These are phyloP conservation scores for Camponotus fellah DNA, from an alignment of 2,888 invertebrate genomes.

Conservation along the genomic window DNA sequence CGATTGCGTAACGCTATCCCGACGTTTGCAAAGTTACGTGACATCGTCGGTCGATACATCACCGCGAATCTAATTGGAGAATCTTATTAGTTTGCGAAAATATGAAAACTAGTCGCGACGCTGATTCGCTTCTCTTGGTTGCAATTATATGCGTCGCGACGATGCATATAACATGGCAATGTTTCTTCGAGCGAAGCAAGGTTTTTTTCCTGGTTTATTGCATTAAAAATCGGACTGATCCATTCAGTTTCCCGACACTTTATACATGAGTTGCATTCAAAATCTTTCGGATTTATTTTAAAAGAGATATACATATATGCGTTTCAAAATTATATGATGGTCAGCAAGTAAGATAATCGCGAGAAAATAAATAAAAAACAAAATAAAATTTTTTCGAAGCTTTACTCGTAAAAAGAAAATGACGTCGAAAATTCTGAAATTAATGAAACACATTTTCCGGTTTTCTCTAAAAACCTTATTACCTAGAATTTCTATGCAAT, in stretches of 20 bases:
- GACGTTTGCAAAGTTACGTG: slow-evolving; percentile 10
- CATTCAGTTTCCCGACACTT: not conserved
- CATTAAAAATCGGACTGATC: not conserved
- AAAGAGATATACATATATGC: not conserved
- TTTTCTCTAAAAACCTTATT: no score
- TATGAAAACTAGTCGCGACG: not conserved
- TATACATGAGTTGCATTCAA: not conserved
- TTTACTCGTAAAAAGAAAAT: not conserved
- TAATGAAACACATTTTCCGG: no score
- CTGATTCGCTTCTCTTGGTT: slow-evolving; percentile 14
- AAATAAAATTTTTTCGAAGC: not conserved
- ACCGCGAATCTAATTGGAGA: slow-evolving; percentile 31
- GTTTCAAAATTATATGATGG: not conserved
- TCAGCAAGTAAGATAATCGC: not conserved
- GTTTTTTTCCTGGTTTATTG: not conserved
- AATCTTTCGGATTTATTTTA: not conserved
- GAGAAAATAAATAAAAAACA: not conserved
- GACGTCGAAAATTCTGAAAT: no score
- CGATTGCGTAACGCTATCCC: slow-evolving; percentile 30
- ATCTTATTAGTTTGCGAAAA: slow-evolving; percentile 24
- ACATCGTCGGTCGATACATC: slow-evolving; percentile 25
- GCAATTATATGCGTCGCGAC: slow-evolving; percentile 21
- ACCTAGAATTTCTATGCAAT: not conserved
- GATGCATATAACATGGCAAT: slow-evolving; percentile 4
- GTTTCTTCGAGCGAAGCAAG: slow-evolving; percentile 29